These are phyloP conservation scores for Saturnia pavonia DNA, from an alignment of 2,888 invertebrate species.

Conservation along the genomic window DNA sequence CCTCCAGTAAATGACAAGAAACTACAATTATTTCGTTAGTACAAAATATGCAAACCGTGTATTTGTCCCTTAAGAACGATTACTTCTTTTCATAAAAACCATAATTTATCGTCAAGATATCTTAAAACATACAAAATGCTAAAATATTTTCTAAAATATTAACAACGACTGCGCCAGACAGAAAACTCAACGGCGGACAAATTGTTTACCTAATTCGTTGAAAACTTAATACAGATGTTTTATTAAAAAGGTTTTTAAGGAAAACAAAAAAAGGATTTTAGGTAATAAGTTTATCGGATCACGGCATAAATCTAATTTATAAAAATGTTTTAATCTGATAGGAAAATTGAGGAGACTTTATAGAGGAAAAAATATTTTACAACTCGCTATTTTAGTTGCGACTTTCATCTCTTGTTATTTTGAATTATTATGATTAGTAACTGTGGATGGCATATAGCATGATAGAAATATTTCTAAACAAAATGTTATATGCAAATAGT, in stretches of 20 bases:
- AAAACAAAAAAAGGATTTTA: constrained; percentile 12
- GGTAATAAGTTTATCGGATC: constrained; percentile 9
- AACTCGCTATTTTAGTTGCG: not conserved
- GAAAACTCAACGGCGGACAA: constrained; percentile 1
- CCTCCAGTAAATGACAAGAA: too few relatives aligned
- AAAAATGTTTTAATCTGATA: constrained; percentile 6
- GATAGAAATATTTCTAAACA: not conserved
- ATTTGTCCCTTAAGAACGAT: not conserved
- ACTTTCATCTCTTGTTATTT: not conserved
- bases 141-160: not conserved
- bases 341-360: not conserved
- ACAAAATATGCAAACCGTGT: not conserved
- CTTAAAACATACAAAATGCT: not conserved
- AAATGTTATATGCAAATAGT: not conserved
- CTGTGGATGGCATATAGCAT: not conserved
- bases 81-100: not conserved
- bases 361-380: not conserved
- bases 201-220: not conserved
- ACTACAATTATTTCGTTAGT: too few relatives aligned
- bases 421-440: not conserved
- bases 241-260: constrained; percentile 7
- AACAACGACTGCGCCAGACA: not conserved
- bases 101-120: not conserved
- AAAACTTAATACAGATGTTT: constrained; percentile 1
- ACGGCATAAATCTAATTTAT: constrained; percentile 12